Base-by-base conservation (phyloP, 1,140 invertebrate species). In the Halictus rubicundus region DNA sequence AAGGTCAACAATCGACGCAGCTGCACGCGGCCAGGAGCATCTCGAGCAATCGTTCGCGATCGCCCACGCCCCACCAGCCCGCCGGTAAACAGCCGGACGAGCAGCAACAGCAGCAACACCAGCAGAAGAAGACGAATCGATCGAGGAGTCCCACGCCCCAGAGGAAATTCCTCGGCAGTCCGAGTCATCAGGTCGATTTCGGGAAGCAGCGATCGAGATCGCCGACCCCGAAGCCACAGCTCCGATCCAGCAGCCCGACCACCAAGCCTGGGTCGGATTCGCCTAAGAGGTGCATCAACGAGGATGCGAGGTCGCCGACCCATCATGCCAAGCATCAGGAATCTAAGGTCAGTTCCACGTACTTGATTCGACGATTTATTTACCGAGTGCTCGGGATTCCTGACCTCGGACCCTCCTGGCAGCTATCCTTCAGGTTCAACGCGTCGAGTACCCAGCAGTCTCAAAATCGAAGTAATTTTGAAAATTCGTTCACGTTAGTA, bases 31-130 rank as follows among this genome's bases (percentile, higher is more conserved):
- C 88, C 70, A 90, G 88, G 75, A 92, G 87, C 83, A 75, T 87
- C 52, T 87, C 91, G 27, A 93, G 90, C 73, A 93, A 93, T 86
- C 92, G 92, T 80, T 94, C 94, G 59, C 93, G 93, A 83, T 94
- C 94, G 86, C 94, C 94, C 14, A 94, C 93, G n/a, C 93, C 94
- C 66, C 88, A 90, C 69, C 88, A 81, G 27, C 76, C 63, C 39
- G 82, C 71, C 39, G 68, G 80, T 65, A 85, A 73, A 52, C 80
- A 74, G 25, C 80, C 52, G 16, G 87, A 84, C 39, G 79, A 63
- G 39, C 60, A 32, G 25, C 57, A 59, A 9, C 57, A 57, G 8
- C 54, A 23, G 54, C 21, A 57, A 7, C 19, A 57, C 83, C 79
- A 68, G 83, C 94, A 86, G 90, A 93, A 85, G 64, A 92, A 90